phyloP scores from a whole-genome alignment of 92 coral and sea anemone genomes.

The Palythoa grandiflora region DNA sequence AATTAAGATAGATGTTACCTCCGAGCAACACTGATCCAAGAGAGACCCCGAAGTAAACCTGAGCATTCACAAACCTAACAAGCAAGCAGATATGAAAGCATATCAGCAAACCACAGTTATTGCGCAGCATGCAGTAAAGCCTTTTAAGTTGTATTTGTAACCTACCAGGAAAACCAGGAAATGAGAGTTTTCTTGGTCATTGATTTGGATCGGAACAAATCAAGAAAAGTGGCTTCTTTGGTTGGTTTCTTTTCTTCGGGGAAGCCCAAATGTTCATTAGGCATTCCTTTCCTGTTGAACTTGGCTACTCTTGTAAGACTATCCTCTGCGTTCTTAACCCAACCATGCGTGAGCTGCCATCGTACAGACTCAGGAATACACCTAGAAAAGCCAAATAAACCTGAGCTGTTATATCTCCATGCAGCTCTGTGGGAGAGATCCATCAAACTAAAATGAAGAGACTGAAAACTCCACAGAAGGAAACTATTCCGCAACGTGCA shows the following conservation, averaged over 20 bases:
- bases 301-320: constrained; percentile 78
- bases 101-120: background rate
- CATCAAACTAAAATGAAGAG: too few species aligned
- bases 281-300: constrained; percentile 82
- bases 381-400: constrained; percentile 42
- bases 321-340: constrained; percentile 69
- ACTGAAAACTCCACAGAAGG: too few species aligned
- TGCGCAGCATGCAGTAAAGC: background rate
- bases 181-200: constrained; percentile 88
- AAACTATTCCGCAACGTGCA: too few species aligned
- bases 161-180: constrained; percentile 96
- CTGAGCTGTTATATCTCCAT: background rate
- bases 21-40: constrained; percentile 94
- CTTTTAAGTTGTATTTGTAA: background rate
- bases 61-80: constrained; percentile 94
- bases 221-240: constrained; percentile 77
- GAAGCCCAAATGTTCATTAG: constrained; percentile 70
- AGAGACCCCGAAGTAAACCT: constrained; percentile 95
- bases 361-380: constrained; percentile 94
- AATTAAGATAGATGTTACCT: constrained; percentile 93
- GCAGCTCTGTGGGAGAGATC: too few species aligned
- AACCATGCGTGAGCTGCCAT: constrained; percentile 84
- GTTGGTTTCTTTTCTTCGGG: constrained; percentile 70
- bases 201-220: constrained; percentile 76
- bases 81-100: background rate